These are phyloP conservation scores for Schizopygopsis pylzovi DNA, from an alignment of 2,797 vertebrate species.

Conservation along the genomic window DNA sequence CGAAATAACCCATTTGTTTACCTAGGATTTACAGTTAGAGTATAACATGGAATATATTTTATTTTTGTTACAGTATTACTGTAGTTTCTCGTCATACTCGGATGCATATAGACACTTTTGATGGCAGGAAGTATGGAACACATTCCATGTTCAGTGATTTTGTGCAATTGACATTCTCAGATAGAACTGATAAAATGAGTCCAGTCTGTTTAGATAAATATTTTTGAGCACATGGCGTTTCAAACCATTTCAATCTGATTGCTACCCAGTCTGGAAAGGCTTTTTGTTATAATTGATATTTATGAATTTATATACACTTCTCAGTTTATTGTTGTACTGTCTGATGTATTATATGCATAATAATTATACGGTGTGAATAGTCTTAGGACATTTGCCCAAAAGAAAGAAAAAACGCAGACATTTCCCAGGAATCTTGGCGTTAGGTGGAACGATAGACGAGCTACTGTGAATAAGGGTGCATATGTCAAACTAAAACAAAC, in stretches of 20 bases:
- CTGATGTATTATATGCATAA: background rate
- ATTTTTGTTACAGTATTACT: background rate
- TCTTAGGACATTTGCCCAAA: background rate
- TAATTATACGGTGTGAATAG: background rate
- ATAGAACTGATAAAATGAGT: background rate
- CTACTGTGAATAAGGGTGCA: background rate
- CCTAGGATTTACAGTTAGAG: background rate
- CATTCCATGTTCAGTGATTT: background rate
- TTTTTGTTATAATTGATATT: background rate
- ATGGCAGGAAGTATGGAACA: background rate
- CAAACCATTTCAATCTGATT: background rate
- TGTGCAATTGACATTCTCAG: background rate
- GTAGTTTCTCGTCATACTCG: too few relatives aligned
- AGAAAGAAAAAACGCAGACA: background rate
- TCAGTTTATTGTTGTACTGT: background rate
- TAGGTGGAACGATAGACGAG: background rate
- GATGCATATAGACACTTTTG: background rate
- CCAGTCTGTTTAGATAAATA: background rate
- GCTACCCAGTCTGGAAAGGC: too few relatives aligned
- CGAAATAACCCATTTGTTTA: background rate
- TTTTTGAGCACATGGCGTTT: background rate
- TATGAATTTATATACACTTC: background rate
- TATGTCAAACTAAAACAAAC: constrained; percentile 27
- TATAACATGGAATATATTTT: background rate
- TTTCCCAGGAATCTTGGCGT: constrained; percentile 9